Conservation (phyloP, 2,797 vertebrate genomes). For the Pygocentrus nattereri region DNA sequence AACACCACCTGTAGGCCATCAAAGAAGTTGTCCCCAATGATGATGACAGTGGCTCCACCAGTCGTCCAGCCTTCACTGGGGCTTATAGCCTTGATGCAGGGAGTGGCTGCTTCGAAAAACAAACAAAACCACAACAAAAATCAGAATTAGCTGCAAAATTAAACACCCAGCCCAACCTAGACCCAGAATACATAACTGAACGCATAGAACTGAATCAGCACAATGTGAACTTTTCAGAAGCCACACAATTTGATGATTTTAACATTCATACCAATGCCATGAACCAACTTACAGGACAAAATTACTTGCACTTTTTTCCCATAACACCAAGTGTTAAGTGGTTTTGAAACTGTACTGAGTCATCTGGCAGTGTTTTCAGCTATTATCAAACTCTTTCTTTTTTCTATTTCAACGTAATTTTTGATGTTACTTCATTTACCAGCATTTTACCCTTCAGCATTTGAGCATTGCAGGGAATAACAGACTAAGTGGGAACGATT, state of each 20-base stretch:
- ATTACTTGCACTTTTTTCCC: too few species aligned
- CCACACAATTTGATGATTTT: neutral
- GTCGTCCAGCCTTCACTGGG: constrained; percentile 97
- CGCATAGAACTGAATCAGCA: too few species aligned
- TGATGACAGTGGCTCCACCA: constrained; percentile 93
- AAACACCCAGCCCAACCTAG: neutral
- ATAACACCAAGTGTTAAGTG: neutral
- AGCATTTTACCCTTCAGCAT: constrained; percentile 27
- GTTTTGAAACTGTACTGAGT: neutral
- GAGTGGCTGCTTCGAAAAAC: constrained; percentile 87
- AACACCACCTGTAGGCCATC: constrained; percentile 96
- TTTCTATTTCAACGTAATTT: neutral
- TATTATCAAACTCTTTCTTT: neutral
- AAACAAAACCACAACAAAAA: constrained; percentile 35
- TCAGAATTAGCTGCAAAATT: neutral
- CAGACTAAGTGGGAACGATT: constrained; percentile 9
- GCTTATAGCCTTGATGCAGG: constrained; percentile 97
- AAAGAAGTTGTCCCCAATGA: constrained; percentile 97
- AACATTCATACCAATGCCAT: neutral
- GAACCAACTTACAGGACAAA: too few species aligned
- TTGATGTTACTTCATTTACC: constrained; percentile 14
- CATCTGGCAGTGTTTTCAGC: neutral
- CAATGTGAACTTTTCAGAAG: too few species aligned
- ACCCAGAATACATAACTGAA: too few species aligned
- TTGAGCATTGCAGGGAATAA: constrained; percentile 11